Evolutionary conservation across 2,113 vertebrate species (phyloP), one percentile per base, ranked within the genome.

Genomic region (Rallus limicola): DNA sequence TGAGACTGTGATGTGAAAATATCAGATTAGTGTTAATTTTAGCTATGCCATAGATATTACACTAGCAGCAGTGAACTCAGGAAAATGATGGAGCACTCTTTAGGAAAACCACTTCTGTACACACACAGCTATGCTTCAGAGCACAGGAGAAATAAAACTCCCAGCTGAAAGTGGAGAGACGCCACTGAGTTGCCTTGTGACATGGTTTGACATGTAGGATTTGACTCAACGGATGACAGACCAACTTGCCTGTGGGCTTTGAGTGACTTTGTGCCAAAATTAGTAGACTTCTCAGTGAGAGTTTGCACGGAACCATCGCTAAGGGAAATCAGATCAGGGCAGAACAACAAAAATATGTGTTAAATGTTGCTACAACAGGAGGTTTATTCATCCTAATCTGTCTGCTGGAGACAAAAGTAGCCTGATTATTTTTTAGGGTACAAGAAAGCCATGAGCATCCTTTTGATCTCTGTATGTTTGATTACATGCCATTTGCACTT

Each of bases 221-320:
- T 91, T 94, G 84, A 90, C 71, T 95, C 52, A n/a, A 71, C 0
- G 6, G 24, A 53, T 79, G 82, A 94, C 0, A 80, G 88, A 94
- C 71, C 42, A 58, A 82, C 75, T 86, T 88, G 94, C 94, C 93
- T 69, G n/a, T 59, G 76, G 95, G 87, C 85, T 90, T 93, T 0
- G 44, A 38, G 67, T 93, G 82, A 93, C 91, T 91, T 80, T 92
- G 82, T 86, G 91, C 68, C 94, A 97, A 79, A 95, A 96, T 90
- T 68, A 97, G 84, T 42, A 90, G 68, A 95, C 44, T 86, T 94
- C 84, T 86, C 71, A 34, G 50, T 34, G 64, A 80, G 42, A 86
- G 40, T 38, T 71, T 68, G 19, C 64, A 86, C 9, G 10, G 40
- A 86, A 58, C 31, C 60, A 86, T 34, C 25, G 36, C 38, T 28